A percentile compares a stretch with the other conserved stretches of the same genome.
Conservation (phyloP, 2,797 vertebrate species). For the Sebastes vulpes region DNA sequence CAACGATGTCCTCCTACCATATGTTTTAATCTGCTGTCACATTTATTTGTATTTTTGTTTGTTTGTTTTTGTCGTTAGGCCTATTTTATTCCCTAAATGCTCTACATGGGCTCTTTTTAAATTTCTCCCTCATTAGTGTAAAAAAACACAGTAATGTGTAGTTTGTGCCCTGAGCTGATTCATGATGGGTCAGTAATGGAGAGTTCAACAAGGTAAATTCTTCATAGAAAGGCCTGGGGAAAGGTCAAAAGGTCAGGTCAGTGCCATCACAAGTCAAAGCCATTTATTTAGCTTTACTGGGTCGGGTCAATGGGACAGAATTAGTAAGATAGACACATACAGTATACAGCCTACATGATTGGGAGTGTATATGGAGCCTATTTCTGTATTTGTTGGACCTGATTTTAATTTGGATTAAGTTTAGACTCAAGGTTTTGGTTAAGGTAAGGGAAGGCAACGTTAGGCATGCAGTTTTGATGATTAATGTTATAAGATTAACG, state of each 20-base stretch:
- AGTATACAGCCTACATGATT: background rate
- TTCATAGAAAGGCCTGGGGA: constrained; percentile 9
- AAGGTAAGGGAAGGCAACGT: background rate
- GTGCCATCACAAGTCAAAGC: constrained; percentile 16
- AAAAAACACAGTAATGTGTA: constrained; percentile 38
- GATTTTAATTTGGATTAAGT: background rate
- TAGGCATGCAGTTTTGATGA: background rate
- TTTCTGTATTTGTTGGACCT: background rate
- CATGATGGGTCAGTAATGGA: constrained; percentile 38
- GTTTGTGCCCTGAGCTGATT: constrained; percentile 32
- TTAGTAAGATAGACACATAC: background rate
- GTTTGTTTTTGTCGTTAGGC: background rate
- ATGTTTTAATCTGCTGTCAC: background rate
- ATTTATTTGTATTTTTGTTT: background rate
- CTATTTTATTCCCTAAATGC: background rate
- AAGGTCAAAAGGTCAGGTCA: constrained; percentile 49
- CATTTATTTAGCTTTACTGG: constrained; percentile 14
- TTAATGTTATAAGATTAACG: background rate
- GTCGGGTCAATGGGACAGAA: background rate
- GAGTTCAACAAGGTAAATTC: constrained; percentile 34
- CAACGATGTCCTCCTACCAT: background rate
- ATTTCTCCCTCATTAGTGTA: constrained; percentile 4
- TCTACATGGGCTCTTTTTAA: background rate
- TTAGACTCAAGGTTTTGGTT: background rate
- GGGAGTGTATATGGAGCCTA: background rate